Base-by-base conservation (phyloP, 1,140 invertebrate genomes). In the Drosophila serrata region DNA sequence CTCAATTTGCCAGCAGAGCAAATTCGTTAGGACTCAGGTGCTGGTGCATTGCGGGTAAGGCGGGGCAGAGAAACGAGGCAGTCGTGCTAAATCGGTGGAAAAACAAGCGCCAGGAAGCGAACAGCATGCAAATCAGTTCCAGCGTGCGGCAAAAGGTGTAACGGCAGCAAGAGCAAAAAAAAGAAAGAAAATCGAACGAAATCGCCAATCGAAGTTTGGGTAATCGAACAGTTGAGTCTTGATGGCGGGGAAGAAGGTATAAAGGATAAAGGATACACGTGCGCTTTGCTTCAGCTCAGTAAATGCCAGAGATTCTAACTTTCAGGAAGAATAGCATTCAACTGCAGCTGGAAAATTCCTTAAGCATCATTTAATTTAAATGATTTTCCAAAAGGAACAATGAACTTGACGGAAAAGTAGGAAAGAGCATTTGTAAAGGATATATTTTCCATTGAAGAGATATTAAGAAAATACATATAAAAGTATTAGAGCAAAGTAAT, bases 51-150 rank as follows among this genome's bases (percentile, higher is more conserved):
- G 33, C 11, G 40, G 48, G n/a, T n/a, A 27, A 31, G 33, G 45
- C 24, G 39, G 33, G 13, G 17, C 4, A 9, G 33, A 39, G 19
- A 13, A 4, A 11, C 15, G 12, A 15, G 27, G 35, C 27, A 69
- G 49, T 72, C 73, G 33, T 80, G 82, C 64, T 88, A 87, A 87
- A 87, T 87, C 80, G 78, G 72, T 73, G 84, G 80, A 87, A 82
- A 82, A 87, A 84, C 82, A 85, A 85, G 68, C 72, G 48, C 31
- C 75, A 60, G 70, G 35, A 76, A 76, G 75, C 65, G 43, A 48
- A 43, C 57, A 78, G 80, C 84, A 87, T 88, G 84, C 62, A 87
- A 87, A 88, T 88, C 75, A 79, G 65, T 78, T 78, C 31, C 31
- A 39, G 55, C 61, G 49, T 82, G 73, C 79, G 75, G 73, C 72